Evolutionary conservation across 2,797 vertebrate species (phyloP).

Genomic region (Scomberomorus guttatus): DNA sequence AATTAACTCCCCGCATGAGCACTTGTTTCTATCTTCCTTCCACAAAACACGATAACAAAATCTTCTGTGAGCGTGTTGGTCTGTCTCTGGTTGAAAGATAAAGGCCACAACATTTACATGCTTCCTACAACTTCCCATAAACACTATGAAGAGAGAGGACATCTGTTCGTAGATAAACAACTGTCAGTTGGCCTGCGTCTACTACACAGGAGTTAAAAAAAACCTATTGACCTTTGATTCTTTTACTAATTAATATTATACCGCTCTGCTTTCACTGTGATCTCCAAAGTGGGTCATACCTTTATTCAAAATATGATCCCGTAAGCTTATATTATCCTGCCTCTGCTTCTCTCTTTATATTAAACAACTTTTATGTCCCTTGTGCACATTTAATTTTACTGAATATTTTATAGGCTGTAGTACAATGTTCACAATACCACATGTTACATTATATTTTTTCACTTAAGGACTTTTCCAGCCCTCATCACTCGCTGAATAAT

Average conservation of each 20-base stretch:
- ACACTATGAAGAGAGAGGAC: conserved; percentile 30
- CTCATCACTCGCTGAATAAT: neutral
- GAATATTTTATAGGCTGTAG: neutral
- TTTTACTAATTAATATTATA: conserved; percentile 3
- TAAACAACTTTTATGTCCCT: neutral
- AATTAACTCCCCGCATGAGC: neutral
- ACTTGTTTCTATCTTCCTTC: neutral
- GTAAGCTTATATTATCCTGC: neutral
- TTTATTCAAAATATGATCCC: neutral
- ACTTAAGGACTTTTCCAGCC: conserved; percentile 43
- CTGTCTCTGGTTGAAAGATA: conserved; percentile 48
- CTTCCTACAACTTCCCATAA: conserved; percentile 8
- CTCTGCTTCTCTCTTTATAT: neutral
- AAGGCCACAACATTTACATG: conserved; percentile 17
- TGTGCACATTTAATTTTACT: neutral
- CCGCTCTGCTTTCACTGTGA: conserved; percentile 13
- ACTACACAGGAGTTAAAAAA: neutral
- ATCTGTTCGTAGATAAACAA: conserved; percentile 59
- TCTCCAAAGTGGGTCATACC: neutral
- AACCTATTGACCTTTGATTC: neutral
- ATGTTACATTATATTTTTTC: neutral
- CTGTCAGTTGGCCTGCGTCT: conserved; percentile 6
- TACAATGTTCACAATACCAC: neutral
- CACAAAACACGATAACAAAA: neutral
- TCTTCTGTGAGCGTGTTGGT: conserved; percentile 9